Evolutionary conservation across 2,797 vertebrate species (phyloP).

Genomic region (Erethizon dorsatum): DNA sequence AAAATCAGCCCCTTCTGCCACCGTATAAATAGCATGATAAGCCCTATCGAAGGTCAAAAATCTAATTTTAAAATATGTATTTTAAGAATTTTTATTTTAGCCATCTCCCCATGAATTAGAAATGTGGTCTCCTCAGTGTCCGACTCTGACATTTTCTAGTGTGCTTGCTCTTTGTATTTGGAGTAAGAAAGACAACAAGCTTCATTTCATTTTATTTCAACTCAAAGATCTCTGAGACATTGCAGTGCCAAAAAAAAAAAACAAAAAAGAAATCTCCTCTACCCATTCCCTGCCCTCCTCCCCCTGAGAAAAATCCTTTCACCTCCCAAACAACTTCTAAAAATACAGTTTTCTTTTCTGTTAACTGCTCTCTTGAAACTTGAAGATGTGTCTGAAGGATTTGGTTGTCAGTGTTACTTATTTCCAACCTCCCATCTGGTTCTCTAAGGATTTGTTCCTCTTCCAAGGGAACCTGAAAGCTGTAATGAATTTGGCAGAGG

Average conservation of each 20-base stretch:
- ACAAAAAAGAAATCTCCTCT: constrained; percentile 8
- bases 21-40: constrained; percentile 86
- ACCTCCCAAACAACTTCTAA: constrained; percentile 81
- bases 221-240: constrained; percentile 66
- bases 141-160: constrained; percentile 47
- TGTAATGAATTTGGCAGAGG: not conserved
- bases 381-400: constrained; percentile 64
- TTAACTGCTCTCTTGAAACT: constrained; percentile 82
- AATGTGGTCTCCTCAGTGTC: constrained; percentile 60
- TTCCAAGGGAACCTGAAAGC: not conserved
- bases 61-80: constrained; percentile 84
- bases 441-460: constrained; percentile 5
- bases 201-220: constrained; percentile 67
- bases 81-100: constrained; percentile 83
- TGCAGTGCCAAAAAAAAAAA: constrained; percentile 30
- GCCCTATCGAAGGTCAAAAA: constrained; percentile 82
- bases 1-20: constrained; percentile 80
- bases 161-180: constrained; percentile 7
- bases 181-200: constrained; percentile 65
- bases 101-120: constrained; percentile 73
- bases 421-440: constrained; percentile 58
- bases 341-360: constrained; percentile 76
- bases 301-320: constrained; percentile 78
- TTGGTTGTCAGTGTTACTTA: constrained; percentile 55
- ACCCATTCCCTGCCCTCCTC: constrained; percentile 67